These are phyloP conservation scores for Eriosoma lanigerum DNA, from an alignment of 1,140 invertebrate genomes.

Conservation along the genomic window DNA sequence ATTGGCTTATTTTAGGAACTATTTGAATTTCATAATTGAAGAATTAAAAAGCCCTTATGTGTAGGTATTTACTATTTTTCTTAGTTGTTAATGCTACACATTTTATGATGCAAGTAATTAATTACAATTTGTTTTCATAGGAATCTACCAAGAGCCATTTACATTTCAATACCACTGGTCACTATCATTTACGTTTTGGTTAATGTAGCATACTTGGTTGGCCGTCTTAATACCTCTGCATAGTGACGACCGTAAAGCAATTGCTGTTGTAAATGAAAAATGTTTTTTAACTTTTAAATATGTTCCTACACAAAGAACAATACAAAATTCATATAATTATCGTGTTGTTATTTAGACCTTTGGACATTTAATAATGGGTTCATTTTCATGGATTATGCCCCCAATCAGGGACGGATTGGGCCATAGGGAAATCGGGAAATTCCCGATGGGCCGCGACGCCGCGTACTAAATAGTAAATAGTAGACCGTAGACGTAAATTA, in stretches of 20 bases:
- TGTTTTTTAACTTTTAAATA: no score
- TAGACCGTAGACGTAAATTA: no score
- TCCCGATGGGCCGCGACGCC: no score
- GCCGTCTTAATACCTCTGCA: constrained; percentile 83
- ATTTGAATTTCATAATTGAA: constrained; percentile 96
- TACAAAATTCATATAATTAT: constrained; percentile 5
- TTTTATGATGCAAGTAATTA: no score
- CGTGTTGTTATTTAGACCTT: constrained; percentile 54
- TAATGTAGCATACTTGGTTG: constrained; percentile 91
- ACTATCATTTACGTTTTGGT: constrained; percentile 89
- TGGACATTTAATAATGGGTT: constrained; percentile 84
- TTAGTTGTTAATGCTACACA: no score
- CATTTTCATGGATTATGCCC: constrained; percentile 77
- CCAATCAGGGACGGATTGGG: no score
- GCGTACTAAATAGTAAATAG: no score
- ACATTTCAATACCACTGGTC: constrained; percentile 87
- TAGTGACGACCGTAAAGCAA: constrained; percentile 84
- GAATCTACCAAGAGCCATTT: constrained; percentile 92
- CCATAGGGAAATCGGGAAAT: no score
- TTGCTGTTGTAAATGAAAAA: constrained; percentile 82
- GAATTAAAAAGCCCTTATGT: constrained; percentile 90
- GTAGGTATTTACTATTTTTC: constrained; percentile 59
- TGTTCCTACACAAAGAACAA: constrained; percentile 20
- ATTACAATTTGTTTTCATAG: constrained; percentile 59
- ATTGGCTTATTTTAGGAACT: constrained; percentile 63